A percentile compares a stretch with the other conserved stretches of the same genome.
phyloP scores from a whole-genome alignment of 2,797 vertebrate species.

The Sebastes taczanowskii region DNA sequence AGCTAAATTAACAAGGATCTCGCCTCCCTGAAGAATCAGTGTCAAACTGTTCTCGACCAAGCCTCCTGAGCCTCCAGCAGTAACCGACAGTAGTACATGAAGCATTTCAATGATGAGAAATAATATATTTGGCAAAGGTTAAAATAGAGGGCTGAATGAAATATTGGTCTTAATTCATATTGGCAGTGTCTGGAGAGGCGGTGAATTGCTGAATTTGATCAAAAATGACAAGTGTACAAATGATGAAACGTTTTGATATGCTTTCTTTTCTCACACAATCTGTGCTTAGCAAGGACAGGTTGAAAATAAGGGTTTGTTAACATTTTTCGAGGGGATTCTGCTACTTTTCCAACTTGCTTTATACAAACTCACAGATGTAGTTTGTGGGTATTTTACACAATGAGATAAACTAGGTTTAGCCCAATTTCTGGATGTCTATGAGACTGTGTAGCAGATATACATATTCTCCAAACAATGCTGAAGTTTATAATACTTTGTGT shows the following conservation, averaged over 20 bases:
- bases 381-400: not conserved
- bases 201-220: slow-evolving; percentile 7
- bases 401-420: not conserved
- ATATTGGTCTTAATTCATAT: not conserved
- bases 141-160: not conserved
- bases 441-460: not conserved
- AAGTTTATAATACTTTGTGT: not conserved
- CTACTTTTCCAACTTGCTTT: not conserved
- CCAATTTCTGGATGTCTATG: not conserved
- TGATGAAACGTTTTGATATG: slow-evolving; percentile 13
- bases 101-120: slow-evolving; percentile 2
- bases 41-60: not conserved
- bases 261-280: not conserved
- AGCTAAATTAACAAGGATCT: not conserved
- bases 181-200: not conserved
- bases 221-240: slow-evolving; percentile 2
- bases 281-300: not conserved
- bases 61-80: not conserved
- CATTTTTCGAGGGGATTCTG: not conserved
- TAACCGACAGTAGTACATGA: not conserved
- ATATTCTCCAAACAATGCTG: not conserved
- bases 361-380: not conserved
- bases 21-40: not conserved
- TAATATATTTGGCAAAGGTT: not conserved
- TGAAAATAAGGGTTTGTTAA: not conserved